phyloP scores from a whole-genome alignment of 2,888 invertebrate genomes.

The Calameuta filiformis region DNA sequence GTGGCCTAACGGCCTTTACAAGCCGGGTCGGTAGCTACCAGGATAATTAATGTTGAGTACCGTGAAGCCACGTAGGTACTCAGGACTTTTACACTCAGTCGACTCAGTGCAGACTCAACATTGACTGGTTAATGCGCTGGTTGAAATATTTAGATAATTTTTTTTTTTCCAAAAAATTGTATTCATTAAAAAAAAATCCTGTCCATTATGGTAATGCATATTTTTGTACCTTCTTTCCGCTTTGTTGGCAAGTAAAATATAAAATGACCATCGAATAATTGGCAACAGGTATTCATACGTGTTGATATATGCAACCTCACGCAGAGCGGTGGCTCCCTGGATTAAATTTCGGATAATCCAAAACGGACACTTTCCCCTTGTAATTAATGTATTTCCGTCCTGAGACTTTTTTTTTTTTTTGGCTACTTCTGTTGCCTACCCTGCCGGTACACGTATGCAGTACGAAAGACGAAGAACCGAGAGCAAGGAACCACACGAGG shows the following conservation, averaged over 20 bases:
- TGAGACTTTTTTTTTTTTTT: conserved; percentile 26
- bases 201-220: background rate
- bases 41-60: too few relatives aligned
- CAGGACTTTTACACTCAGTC: too few relatives aligned
- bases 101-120: too few relatives aligned
- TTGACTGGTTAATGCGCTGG: too few relatives aligned
- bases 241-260: background rate
- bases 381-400: conserved; percentile 52
- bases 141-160: too few relatives aligned
- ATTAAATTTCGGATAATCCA: conserved; percentile 55
- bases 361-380: conserved; percentile 39
- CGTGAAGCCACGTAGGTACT: too few relatives aligned
- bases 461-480: background rate
- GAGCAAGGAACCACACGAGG: background rate
- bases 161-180: too few relatives aligned
- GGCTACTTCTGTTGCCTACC: background rate
- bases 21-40: too few relatives aligned
- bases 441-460: background rate
- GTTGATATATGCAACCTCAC: conserved; percentile 21
- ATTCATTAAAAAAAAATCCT: background rate
- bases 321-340: conserved; percentile 33
- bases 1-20: too few relatives aligned
- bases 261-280: background rate
- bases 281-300: conserved; percentile 31
- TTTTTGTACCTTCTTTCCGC: too few relatives aligned